Conservation (phyloP, 64 coral and sea anemone species). For the Catalaphyllia jardinei region DNA sequence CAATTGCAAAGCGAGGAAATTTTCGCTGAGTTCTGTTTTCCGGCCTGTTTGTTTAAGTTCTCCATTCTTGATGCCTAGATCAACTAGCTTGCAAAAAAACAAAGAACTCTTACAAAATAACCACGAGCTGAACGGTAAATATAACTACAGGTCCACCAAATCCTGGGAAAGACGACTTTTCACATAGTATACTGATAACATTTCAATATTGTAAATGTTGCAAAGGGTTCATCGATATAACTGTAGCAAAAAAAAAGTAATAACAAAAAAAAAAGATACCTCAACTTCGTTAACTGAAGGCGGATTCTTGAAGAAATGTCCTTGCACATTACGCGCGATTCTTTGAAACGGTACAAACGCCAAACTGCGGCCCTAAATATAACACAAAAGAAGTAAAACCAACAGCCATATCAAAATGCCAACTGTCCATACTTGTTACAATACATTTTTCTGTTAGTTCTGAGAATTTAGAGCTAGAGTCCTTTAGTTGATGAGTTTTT, state of each 20-base stretch:
- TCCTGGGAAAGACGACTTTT: no score
- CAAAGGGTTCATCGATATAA: neutral
- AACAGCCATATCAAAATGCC: neutral
- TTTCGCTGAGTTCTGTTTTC: no score
- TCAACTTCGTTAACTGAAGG: slow-evolving; percentile 45
- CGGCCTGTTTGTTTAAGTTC: no score
- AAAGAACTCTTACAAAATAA: no score
- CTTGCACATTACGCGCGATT: slow-evolving; percentile 55
- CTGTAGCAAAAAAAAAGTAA: neutral
- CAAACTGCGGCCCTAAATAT: slow-evolving; percentile 43
- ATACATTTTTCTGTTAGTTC: neutral
- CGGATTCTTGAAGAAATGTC: slow-evolving; percentile 56
- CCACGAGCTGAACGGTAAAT: no score
- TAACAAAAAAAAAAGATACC: neutral
- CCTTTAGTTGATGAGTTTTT: neutral
- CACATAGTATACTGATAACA: no score
- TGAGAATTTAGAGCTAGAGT: neutral
- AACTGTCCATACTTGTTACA: neutral
- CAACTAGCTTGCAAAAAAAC: no score
- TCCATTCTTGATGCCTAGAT: no score
- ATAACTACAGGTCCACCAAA: no score
- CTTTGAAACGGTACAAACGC: slow-evolving; percentile 71
- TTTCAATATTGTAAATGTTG: no score
- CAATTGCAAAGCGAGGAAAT: no score
- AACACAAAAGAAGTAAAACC: neutral